These are phyloP conservation scores for Heliconius hortense DNA, from an alignment of 2,888 invertebrate genomes.

Conservation along the genomic window DNA sequence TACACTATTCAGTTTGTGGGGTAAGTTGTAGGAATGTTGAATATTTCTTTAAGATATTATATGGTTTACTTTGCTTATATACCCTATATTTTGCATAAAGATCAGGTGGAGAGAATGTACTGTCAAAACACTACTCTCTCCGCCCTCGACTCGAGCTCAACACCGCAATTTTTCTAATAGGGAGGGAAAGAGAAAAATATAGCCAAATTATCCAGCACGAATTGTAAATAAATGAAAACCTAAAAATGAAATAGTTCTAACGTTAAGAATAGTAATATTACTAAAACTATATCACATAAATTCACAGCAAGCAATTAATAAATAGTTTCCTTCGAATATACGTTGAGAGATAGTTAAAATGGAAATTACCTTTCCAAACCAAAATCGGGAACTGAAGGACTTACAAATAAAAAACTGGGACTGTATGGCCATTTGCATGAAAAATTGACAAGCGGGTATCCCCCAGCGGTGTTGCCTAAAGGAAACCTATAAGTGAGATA, in stretches of 20 bases:
- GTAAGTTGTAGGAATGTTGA: neutral
- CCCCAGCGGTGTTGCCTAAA: conserved; percentile 45
- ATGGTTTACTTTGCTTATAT: neutral
- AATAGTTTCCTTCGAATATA: neutral
- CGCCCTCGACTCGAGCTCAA: neutral
- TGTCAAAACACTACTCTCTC: too few relatives aligned
- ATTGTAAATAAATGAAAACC: too few relatives aligned
- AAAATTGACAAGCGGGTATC: conserved; percentile 60
- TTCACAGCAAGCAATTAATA: neutral
- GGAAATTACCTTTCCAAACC: conserved; percentile 59
- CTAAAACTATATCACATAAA: neutral
- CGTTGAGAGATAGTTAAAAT: conserved; percentile 45
- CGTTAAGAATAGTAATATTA: neutral
- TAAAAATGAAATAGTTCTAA: neutral
- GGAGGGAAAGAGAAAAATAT: neutral
- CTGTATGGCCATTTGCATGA: conserved; percentile 61
- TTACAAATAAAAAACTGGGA: conserved; percentile 60
- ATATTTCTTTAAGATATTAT: neutral
- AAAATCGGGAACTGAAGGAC: conserved; percentile 42
- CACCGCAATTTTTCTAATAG: neutral
- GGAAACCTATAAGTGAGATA: conserved; percentile 40
- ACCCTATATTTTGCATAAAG: too few relatives aligned
- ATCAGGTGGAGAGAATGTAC: neutral
- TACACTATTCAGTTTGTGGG: too few relatives aligned
- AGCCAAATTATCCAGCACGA: too few relatives aligned